Base-by-base conservation (phyloP, 2,888 invertebrate species). In the Agrotis exclamationis region DNA sequence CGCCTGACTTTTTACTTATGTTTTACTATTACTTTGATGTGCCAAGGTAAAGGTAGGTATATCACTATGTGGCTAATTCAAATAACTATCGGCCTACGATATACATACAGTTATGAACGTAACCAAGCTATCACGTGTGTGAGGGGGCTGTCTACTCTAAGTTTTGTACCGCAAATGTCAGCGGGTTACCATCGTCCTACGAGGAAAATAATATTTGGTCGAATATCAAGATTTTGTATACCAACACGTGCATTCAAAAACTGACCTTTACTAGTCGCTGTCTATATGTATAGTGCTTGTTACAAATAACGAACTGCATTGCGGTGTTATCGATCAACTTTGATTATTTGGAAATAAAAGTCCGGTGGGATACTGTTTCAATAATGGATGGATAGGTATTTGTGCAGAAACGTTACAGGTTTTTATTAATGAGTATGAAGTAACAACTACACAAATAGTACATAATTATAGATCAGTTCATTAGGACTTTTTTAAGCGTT, bases 101-200 rank as follows among this genome's bases (percentile, higher is more conserved):
- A 7, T 7, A 33, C 33, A 39, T 39, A 39, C 39, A 2, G 39
- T 62, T 67, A 70, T 28, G 28, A 60, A 76, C 47, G 18, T 24
- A 51, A 22, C 18, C 11, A 14, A 65, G 33, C 20, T 11, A 50
- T 24, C 56, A 57, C 16, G 44, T 50, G 64, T 64, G 53, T 1
- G 59, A 39, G 67, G 67, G 20, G n/a, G 11, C 5, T 48, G 50
- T 18, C n/a, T 53, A 22, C 13, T 53, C 24, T 58, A 48, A 48
- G 48, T 63, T 58, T 45, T 28, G 56, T 28, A 47, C 45, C 28
- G 22, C 57, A 54, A 28, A 22, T 20, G 48, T 22, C 9, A 48
- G 20, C 60, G 20, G 28, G 28, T 54, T 33, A 58, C 48, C 39
- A 66, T 50, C 50, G 50, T 28, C 66, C 20, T 20, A 57, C 18